These are phyloP conservation scores for Smittia sp. DNA, from an alignment of 2,888 invertebrate genomes.

Conservation along the genomic window DNA sequence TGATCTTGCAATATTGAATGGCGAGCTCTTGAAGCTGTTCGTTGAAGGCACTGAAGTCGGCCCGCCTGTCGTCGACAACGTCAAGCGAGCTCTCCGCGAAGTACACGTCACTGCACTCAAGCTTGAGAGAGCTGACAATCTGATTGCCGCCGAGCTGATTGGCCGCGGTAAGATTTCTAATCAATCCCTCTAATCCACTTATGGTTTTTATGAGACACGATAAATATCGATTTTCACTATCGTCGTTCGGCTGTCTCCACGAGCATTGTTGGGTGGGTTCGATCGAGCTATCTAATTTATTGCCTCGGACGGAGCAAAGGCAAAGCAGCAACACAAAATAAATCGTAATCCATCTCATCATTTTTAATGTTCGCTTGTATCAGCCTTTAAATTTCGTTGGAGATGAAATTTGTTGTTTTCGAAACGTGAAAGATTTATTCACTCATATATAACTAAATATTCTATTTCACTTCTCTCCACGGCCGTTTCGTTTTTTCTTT, in stretches of 20 bases:
- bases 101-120: conserved; percentile 72
- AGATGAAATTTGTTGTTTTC: neutral
- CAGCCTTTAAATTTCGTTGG: conserved; percentile 1
- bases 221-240: conserved; percentile 22
- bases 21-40: conserved; percentile 74
- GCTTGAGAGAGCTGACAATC: conserved; percentile 54
- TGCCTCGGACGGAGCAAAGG: conserved; percentile 20
- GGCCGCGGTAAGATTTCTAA: conserved; percentile 29
- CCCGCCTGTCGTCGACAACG: conserved; percentile 52
- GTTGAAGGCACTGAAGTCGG: conserved; percentile 60
- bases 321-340: conserved; percentile 27
- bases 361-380: conserved; percentile 26
- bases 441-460: conserved; percentile 29
- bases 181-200: conserved; percentile 39
- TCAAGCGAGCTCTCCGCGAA: conserved; percentile 70
- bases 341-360: conserved; percentile 39
- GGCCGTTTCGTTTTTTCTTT: neutral
- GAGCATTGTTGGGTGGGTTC: conserved; percentile 30
- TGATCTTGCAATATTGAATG: conserved; percentile 76
- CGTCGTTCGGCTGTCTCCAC: conserved; percentile 21
- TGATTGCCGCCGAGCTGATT: conserved; percentile 11
- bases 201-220: conserved; percentile 37
- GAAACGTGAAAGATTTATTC: conserved; percentile 35
- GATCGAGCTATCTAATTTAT: conserved; percentile 39
- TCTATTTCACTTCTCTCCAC: conserved; percentile 24